Conservation (phyloP, 2,888 invertebrate species). For the Chrysolina oricalcia region DNA sequence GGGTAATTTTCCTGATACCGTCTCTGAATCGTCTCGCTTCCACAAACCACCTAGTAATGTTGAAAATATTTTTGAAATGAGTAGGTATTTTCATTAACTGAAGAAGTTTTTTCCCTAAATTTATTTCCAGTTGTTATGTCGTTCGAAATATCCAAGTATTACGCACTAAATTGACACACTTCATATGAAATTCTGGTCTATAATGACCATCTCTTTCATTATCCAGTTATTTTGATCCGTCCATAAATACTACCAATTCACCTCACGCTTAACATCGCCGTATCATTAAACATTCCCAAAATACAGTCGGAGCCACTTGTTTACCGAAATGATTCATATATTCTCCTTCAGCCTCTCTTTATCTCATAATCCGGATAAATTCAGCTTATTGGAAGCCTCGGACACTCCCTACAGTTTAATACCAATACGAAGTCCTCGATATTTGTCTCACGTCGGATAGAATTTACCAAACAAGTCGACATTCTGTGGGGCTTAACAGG, state of each 20-base stretch:
- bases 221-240: conserved; percentile 3
- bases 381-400: conserved; percentile 46
- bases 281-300: neutral
- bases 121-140: too few relatives aligned
- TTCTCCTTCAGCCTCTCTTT: conserved; percentile 9
- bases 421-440: conserved; percentile 35
- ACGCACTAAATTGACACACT: too few relatives aligned
- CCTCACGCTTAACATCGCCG: neutral
- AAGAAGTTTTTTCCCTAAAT: too few relatives aligned
- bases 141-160: too few relatives aligned
- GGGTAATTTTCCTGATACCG: too few relatives aligned
- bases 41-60: too few relatives aligned
- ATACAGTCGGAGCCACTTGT: conserved; percentile 7
- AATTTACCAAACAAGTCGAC: conserved; percentile 32
- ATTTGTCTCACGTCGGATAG: conserved; percentile 48
- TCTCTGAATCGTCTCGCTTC: too few relatives aligned
- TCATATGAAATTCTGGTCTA: too few relatives aligned
- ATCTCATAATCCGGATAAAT: conserved; percentile 48
- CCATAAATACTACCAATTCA: conserved; percentile 10
- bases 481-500: conserved; percentile 25
- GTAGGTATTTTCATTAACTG: too few relatives aligned
- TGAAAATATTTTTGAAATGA: too few relatives aligned
- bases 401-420: conserved; percentile 45
- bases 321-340: conserved; percentile 14
- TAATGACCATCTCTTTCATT: neutral